phyloP scores from a whole-genome alignment of 2,797 vertebrate genomes.

The Kryptopterus vitreolus region DNA sequence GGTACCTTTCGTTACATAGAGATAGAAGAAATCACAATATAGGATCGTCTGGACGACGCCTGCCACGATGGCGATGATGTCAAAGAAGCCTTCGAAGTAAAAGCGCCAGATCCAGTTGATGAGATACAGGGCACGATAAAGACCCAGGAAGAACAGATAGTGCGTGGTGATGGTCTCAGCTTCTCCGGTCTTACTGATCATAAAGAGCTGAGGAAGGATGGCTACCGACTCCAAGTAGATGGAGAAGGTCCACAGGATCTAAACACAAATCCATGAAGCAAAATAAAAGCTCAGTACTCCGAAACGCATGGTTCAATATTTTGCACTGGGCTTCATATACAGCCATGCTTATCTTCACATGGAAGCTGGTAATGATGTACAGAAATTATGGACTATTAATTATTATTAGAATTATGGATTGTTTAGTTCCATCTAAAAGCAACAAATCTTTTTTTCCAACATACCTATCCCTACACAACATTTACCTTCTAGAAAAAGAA shows the following conservation, averaged over 20 bases:
- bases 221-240: constrained; percentile 96
- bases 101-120: constrained; percentile 99
- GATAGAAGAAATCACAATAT: constrained; percentile 99
- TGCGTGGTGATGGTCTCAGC: constrained; percentile 98
- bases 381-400: neutral
- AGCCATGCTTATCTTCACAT: neutral
- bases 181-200: constrained; percentile 98
- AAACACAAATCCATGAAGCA: constrained; percentile 16
- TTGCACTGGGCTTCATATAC: neutral
- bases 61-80: constrained; percentile 96
- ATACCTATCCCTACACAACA: neutral
- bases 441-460: neutral
- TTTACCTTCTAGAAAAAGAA: neutral
- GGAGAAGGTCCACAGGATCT: constrained; percentile 98
- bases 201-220: constrained; percentile 95
- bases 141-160: constrained; percentile 95
- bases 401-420: neutral
- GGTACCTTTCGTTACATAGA: constrained; percentile 96
- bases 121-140: constrained; percentile 94
- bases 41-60: constrained; percentile 97
- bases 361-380: neutral
- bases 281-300: neutral
- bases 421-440: neutral
- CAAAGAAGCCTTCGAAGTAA: constrained; percentile 96
- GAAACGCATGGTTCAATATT: neutral